Base-by-base conservation (phyloP, 2,113 vertebrate genomes). In the Saguinus midas region DNA sequence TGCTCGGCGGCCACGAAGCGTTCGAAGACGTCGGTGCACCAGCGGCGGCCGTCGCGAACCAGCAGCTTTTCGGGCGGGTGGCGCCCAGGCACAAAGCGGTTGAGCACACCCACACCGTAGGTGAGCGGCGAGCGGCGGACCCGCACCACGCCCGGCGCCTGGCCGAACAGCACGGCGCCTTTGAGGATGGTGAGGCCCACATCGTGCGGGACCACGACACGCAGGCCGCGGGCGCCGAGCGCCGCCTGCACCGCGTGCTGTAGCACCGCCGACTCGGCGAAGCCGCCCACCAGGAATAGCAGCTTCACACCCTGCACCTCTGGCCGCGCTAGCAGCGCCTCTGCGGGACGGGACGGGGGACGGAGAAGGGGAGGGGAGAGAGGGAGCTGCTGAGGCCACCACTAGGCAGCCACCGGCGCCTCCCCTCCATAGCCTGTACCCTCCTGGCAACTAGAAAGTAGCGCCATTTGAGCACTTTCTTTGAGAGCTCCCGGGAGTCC, bases 21-120 rank as follows among this genome's bases (percentile, higher is more conserved):
- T 97, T 99, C 99, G 0, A 99, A 99, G 98, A 99, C 98, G 96
- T 99, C 99, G 0, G 99, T 99, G 99, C 99, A 99, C 99, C 99
- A 99, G 92, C 99, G 98, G n/a, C 99, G 99, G 5, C 99, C 99
- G 0, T 99, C 99, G 95, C 99, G 99, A 32, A 99, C 98, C 97
- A 99, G 98, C 76, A 99, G 99, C 97, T 99, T 99, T 75, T 99
- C 99, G 0, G 98, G 98, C 0, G 99, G 99, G 98, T 99, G 99
- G 58, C 99, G 99, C 0, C 99, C 99, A 8, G 99, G 99, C 97
- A 99, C 99, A 0, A 99, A 99, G 14, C 99, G 99, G 97, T 99
- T 99, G 89, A 99, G 98, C 45, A 99, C 99, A 0, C 99, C 99
- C 0, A 99, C 99, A 0, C 99, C 99, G 0, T 99, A 99, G 96